These are phyloP conservation scores for Varanus komodoensis DNA, from an alignment of 2,113 vertebrate species.

Conservation along the genomic window DNA sequence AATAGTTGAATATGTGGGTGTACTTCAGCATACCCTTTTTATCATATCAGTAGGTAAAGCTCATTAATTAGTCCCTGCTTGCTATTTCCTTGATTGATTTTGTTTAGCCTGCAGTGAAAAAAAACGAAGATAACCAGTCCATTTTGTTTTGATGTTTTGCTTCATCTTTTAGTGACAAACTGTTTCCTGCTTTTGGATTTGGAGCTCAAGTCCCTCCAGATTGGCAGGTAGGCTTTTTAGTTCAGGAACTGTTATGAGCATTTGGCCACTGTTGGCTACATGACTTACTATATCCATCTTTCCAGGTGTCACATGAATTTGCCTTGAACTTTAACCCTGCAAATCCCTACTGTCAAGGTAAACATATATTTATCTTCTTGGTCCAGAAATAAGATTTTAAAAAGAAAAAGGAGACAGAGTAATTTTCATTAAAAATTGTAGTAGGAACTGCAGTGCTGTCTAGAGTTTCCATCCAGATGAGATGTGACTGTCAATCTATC, in stretches of 20 bases:
- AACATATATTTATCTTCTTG: constrained; percentile 27
- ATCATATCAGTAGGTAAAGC: no score
- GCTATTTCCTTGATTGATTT: not conserved
- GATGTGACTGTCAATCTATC: not conserved
- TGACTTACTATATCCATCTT: constrained; percentile 27
- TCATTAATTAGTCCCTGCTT: no score
- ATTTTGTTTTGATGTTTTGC: not conserved
- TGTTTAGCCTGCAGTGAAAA: not conserved
- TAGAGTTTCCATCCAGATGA: not conserved
- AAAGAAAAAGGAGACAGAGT: not conserved
- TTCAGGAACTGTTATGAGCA: rapidly evolving
- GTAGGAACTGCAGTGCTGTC: not conserved
- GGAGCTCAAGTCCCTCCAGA: constrained; percentile 91
- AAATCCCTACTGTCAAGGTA: constrained; percentile 91
- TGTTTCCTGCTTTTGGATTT: constrained; percentile 95
- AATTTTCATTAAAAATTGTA: constrained; percentile 18
- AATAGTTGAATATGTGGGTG: no score
- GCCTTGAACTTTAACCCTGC: constrained; percentile 92
- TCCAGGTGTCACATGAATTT: constrained; percentile 92
- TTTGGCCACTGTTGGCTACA: not conserved
- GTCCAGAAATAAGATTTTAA: not conserved
- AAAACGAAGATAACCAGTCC: not conserved
- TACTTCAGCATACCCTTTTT: no score
- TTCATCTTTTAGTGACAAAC: constrained; percentile 84
- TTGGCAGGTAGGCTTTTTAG: constrained; percentile 82